phyloP scores from a whole-genome alignment of 2,797 vertebrate species.

The Cyclura pinguis region DNA sequence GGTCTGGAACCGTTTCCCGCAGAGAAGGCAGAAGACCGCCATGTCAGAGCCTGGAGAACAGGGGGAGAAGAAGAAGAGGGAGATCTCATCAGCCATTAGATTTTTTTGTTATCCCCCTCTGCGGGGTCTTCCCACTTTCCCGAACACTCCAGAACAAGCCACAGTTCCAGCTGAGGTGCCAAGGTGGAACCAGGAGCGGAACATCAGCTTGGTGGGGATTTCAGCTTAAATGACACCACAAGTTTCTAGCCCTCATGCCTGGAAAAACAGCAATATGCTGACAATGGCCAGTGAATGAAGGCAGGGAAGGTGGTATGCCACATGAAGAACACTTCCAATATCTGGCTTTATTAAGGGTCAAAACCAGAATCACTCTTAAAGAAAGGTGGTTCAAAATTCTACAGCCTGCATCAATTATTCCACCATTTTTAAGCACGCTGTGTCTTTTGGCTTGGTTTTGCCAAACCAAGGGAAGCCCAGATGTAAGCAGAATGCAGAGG shows the following conservation, averaged over 20 bases:
- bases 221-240: not conserved
- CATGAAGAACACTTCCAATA: not conserved
- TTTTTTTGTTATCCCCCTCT: too few species aligned
- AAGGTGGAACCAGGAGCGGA: too few species aligned
- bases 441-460: not conserved
- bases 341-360: too few species aligned
- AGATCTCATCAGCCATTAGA: not conserved
- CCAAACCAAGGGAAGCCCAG: not conserved
- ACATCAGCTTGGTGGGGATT: not conserved
- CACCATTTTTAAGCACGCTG: not conserved
- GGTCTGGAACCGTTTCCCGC: constrained; percentile 97
- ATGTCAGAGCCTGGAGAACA: constrained; percentile 91
- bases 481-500: not conserved
- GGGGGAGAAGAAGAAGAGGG: not conserved
- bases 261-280: not conserved
- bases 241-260: not conserved
- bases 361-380: not conserved
- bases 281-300: too few species aligned
- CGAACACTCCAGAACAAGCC: fast-evolving
- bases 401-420: not conserved
- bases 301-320: too few species aligned
- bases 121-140: not conserved
- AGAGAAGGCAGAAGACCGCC: constrained; percentile 99
- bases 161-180: not conserved
- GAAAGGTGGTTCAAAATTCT: not conserved